Percentiles rank a stretch among this genome's conserved stretches.
Conservation (phyloP, 2,113 vertebrate genomes). For the Rhegmatorhina hoffmannsi region DNA sequence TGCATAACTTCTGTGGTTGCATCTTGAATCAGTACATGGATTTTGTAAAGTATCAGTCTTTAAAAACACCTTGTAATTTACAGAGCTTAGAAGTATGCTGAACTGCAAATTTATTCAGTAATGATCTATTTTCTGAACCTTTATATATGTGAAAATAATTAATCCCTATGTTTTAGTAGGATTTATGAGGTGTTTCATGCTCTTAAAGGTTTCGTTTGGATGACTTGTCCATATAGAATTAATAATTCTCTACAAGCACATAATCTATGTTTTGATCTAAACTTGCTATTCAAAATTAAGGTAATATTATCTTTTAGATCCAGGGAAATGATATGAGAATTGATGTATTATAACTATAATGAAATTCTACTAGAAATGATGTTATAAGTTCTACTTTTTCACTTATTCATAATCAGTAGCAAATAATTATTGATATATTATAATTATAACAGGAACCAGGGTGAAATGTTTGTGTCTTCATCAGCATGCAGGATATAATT, state of each 20-base stretch:
- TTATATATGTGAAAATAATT: neutral
- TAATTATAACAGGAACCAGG: neutral
- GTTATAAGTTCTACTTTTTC: neutral
- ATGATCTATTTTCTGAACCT: neutral
- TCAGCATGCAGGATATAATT: neutral
- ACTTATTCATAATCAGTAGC: neutral
- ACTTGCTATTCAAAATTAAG: neutral
- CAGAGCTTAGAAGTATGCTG: neutral
- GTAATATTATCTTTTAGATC: neutral
- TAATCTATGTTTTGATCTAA: neutral
- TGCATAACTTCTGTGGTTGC: neutral
- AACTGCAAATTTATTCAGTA: neutral
- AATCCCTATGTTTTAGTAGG: neutral
- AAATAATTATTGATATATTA: neutral
- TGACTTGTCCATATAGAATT: neutral
- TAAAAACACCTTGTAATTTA: neutral
- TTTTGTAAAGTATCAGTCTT: neutral
- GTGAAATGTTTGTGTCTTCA: neutral
- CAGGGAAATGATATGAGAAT: neutral
- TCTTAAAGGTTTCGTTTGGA: neutral
- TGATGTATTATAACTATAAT: neutral
- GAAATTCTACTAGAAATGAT: neutral
- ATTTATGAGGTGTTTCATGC: neutral
- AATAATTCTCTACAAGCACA: neutral
- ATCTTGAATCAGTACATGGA: neutral